These are phyloP conservation scores for Magallana gigas DNA, from an alignment of 1,140 invertebrate genomes.

Conservation along the genomic window DNA sequence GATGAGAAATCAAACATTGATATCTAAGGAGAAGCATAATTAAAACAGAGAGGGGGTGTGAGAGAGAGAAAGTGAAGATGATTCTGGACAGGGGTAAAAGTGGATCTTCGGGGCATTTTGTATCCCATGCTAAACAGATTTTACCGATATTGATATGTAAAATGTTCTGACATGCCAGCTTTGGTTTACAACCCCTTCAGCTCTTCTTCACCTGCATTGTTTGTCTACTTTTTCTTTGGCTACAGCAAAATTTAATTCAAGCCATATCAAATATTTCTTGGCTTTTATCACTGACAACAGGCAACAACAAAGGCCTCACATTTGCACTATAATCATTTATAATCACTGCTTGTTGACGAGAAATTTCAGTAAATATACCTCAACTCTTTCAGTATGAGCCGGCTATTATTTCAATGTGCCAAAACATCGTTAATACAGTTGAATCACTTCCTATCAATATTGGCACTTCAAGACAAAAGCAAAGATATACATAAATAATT, in stretches of 20 bases:
- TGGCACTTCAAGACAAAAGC: slow-evolving; percentile 15
- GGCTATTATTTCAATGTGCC: slow-evolving; percentile 29
- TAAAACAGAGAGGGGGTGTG: not conserved
- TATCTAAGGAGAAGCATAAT: slow-evolving; percentile 24
- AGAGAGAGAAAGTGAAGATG: slow-evolving; percentile 10
- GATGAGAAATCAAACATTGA: slow-evolving; percentile 36
- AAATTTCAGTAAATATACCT: slow-evolving; percentile 37
- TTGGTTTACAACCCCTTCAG: slow-evolving; percentile 27
- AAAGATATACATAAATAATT: slow-evolving; percentile 5
- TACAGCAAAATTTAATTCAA: slow-evolving; percentile 35
- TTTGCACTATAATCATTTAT: slow-evolving; percentile 32
- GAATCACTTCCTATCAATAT: slow-evolving; percentile 36
- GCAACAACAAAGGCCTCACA: not conserved
- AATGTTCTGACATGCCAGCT: slow-evolving; percentile 30
- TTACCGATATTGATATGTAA: slow-evolving; percentile 30
- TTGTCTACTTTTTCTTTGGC: slow-evolving; percentile 24
- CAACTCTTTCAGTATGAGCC: slow-evolving; percentile 25
- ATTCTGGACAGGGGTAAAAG: slow-evolving; percentile 5
- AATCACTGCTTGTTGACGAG: slow-evolving; percentile 32
- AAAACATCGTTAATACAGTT: slow-evolving; percentile 29
- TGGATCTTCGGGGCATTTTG: not conserved
- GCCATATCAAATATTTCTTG: slow-evolving; percentile 33
- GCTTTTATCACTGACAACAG: slow-evolving; percentile 17
- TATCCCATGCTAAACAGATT: slow-evolving; percentile 15
- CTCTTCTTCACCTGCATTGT: slow-evolving; percentile 22